Percentiles rank a stretch among this genome's conserved stretches.
These are phyloP conservation scores for Scleropages formosus DNA, from an alignment of 2,797 vertebrate genomes.

Conservation along the genomic window DNA sequence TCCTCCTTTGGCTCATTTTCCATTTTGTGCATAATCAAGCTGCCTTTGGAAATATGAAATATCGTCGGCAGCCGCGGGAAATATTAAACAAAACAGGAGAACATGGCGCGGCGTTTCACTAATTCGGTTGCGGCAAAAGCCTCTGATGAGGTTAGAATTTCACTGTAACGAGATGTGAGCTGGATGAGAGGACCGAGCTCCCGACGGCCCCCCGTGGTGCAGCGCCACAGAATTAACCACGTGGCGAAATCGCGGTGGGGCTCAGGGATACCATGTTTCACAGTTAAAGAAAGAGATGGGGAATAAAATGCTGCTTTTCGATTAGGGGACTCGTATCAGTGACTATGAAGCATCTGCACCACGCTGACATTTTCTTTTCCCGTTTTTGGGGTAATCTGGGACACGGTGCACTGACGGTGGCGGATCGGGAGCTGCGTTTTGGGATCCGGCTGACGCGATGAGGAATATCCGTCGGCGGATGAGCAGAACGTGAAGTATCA, in stretches of 20 bases:
- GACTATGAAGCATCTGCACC: too few relatives aligned
- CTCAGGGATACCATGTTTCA: too few relatives aligned
- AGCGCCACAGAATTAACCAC: neutral
- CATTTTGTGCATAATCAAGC: conserved; percentile 18
- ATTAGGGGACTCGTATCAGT: too few relatives aligned
- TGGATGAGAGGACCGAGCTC: neutral
- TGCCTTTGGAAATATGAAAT: conserved; percentile 24
- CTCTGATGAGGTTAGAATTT: neutral
- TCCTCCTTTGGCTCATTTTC: neutral
- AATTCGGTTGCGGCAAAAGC: neutral
- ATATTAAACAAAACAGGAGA: neutral
- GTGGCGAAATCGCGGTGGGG: too few relatives aligned
- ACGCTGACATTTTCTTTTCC: neutral
- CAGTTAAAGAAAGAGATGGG: neutral
- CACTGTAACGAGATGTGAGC: neutral
- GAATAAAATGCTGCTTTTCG: neutral
- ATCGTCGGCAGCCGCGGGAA: neutral
- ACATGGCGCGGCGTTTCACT: neutral
- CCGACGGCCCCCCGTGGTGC: neutral
- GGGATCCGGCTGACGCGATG: too few relatives aligned
- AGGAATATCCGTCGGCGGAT: too few relatives aligned
- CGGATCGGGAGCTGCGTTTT: too few relatives aligned
- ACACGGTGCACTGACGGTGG: too few relatives aligned
- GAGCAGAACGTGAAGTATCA: too few relatives aligned
- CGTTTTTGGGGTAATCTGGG: too few relatives aligned